Base-by-base conservation (phyloP, 2,797 vertebrate genomes). In the Peromyscus aztecus region DNA sequence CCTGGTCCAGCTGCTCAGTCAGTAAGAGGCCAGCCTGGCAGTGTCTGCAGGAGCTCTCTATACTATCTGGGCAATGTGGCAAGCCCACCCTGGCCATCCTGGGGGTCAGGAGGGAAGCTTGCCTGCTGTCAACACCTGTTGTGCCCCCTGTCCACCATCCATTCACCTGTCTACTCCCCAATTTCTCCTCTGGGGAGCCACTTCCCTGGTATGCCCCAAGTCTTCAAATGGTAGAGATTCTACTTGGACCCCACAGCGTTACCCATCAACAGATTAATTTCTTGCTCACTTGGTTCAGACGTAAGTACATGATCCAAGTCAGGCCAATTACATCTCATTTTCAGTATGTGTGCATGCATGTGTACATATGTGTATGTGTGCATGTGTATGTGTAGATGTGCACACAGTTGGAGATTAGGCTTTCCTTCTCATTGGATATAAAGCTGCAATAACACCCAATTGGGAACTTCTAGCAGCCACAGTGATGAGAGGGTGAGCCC, bases 351-450 rank as follows among this genome's bases (percentile, higher is more conserved):
- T 91, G 65, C 17, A 23, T 34, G 12, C 13, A 16, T 78, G 40
- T 43, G 24, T 21, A 19, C 43, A 65, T 55, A 4, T 4, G 6
- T 31, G 12, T 24, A 31, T 75, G n/a, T 71, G 57, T 89, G 37
- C 13, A 6, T 1, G 6, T 13, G 1, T 7, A 4, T 16, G 17
- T 67, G 55, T n/a, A 6, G 6, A 1, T 1, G 1, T 6, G 3
- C 2, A 5, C 1, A 8, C 40, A n/a, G 13, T 9, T 90, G 37
- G 29, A 93, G 37, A 80, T 23, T n/a, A 10, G 65, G 6, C 29
- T 86, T 92, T 95, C 61, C 31, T 91, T 78, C 86, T 52, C 61
- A 67, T 0, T 52, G 55, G 11, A 37, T 29, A 2, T 52, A 40
- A 90, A 73, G 31, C 43, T 63, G 40, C 61, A 90, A 85, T 37